phyloP scores from a whole-genome alignment of 2,113 vertebrate genomes.

The Diadophis punctatus region DNA sequence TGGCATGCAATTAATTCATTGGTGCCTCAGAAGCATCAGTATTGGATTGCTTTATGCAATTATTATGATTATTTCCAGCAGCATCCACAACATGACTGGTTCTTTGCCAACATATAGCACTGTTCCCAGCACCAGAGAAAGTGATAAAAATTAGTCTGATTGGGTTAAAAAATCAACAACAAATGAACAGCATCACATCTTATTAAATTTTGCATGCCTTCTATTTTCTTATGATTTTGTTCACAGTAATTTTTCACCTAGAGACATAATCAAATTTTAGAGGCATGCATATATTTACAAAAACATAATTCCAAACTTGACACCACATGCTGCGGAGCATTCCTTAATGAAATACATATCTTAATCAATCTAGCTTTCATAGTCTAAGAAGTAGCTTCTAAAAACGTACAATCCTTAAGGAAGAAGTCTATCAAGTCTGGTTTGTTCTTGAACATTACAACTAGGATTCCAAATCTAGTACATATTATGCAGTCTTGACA shows the following conservation, averaged over 20 bases:
- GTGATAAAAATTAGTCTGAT: conserved; percentile 9
- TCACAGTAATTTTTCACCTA: conserved; percentile 14
- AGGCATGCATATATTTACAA: neutral
- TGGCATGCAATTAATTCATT: conserved; percentile 38
- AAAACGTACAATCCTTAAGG: neutral
- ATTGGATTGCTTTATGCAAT: neutral
- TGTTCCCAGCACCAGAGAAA: neutral
- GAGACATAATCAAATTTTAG: conserved; percentile 15
- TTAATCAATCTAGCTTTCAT: conserved; percentile 2
- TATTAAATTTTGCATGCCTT: neutral
- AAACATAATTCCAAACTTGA: neutral
- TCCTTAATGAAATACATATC: conserved; percentile 15
- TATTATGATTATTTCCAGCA: neutral
- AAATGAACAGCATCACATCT: neutral
- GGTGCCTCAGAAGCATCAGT: neutral
- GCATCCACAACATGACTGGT: neutral
- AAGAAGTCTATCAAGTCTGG: neutral
- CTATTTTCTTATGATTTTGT: neutral
- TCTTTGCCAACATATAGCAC: neutral
- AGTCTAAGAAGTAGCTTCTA: neutral
- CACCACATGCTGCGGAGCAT: neutral
- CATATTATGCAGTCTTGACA: neutral
- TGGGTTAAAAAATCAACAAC: too few relatives aligned
- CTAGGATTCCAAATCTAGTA: neutral
- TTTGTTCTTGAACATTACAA: neutral